Conservation (phyloP, 2,113 vertebrate genomes). For the Parotia lawesii region DNA sequence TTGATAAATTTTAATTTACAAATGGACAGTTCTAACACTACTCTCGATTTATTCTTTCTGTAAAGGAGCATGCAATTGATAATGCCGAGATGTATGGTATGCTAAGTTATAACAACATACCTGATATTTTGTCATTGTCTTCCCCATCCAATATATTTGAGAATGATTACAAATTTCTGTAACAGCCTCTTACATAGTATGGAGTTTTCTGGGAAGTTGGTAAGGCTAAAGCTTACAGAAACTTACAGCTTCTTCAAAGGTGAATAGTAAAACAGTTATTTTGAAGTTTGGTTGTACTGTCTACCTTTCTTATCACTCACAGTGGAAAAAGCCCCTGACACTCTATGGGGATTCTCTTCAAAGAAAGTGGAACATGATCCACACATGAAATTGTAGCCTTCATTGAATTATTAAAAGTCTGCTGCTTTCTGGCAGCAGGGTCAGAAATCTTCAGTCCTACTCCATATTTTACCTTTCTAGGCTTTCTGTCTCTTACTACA, state of each 20-base stretch:
- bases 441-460: background rate
- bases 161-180: background rate
- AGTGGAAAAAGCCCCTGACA: constrained; percentile 9
- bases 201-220: background rate
- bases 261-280: background rate
- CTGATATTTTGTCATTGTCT: background rate
- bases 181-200: background rate
- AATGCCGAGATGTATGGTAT: background rate
- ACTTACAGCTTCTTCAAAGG: background rate
- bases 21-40: background rate
- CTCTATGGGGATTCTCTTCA: constrained; percentile 11
- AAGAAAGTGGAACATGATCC: constrained; percentile 17
- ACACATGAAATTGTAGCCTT: constrained; percentile 22
- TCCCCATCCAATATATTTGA: background rate
- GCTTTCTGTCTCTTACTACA: background rate
- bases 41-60: background rate
- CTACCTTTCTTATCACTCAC: background rate
- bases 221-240: background rate
- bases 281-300: constrained; percentile 12
- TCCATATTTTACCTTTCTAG: background rate
- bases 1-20: background rate
- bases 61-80: background rate
- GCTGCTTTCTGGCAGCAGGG: background rate
- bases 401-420: constrained; percentile 52
- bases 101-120: background rate